Conservation (phyloP, 1,140 invertebrate species). For the Phocides pigmalion region DNA sequence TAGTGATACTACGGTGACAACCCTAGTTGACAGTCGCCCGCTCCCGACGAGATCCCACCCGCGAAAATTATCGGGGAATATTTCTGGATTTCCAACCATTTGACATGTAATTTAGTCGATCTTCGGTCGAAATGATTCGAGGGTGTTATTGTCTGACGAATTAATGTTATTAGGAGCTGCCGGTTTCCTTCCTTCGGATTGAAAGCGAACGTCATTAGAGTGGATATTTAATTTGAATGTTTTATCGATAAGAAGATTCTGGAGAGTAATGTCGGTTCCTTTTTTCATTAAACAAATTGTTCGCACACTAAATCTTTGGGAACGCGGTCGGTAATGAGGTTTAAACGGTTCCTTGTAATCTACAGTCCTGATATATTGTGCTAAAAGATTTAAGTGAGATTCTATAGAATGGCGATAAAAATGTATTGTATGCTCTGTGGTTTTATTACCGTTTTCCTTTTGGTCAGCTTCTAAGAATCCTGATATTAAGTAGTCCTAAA, state of each 20-base stretch:
- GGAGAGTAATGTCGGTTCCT: slow-evolving; percentile 36
- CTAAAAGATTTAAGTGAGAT: slow-evolving; percentile 2
- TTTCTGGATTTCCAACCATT: slow-evolving; percentile 73
- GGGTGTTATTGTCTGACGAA: slow-evolving; percentile 71
- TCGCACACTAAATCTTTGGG: slow-evolving; percentile 54
- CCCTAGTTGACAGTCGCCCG: slow-evolving; percentile 10
- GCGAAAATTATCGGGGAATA: slow-evolving; percentile 67
- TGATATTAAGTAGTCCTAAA: too few species aligned
- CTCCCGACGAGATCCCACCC: slow-evolving; percentile 32
- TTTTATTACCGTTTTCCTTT: background rate
- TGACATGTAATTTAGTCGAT: slow-evolving; percentile 73
- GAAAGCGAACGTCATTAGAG: slow-evolving; percentile 57
- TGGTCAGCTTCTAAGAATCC: background rate
- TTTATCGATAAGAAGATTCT: slow-evolving; percentile 59
- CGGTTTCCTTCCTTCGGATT: slow-evolving; percentile 50
- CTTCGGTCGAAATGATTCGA: slow-evolving; percentile 57
- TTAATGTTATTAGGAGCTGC: slow-evolving; percentile 64
- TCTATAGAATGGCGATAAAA: background rate
- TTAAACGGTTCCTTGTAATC: slow-evolving; percentile 33
- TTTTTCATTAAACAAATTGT: slow-evolving; percentile 55
- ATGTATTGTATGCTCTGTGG: background rate
- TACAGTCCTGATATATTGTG: slow-evolving; percentile 31
- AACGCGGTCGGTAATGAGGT: slow-evolving; percentile 45
- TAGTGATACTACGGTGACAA: too few species aligned
- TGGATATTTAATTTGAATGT: slow-evolving; percentile 72